Evolutionary conservation across 1,140 invertebrate species (phyloP), one percentile per base, ranked within the genome.

Genomic region (Anthonomus grandis): DNA sequence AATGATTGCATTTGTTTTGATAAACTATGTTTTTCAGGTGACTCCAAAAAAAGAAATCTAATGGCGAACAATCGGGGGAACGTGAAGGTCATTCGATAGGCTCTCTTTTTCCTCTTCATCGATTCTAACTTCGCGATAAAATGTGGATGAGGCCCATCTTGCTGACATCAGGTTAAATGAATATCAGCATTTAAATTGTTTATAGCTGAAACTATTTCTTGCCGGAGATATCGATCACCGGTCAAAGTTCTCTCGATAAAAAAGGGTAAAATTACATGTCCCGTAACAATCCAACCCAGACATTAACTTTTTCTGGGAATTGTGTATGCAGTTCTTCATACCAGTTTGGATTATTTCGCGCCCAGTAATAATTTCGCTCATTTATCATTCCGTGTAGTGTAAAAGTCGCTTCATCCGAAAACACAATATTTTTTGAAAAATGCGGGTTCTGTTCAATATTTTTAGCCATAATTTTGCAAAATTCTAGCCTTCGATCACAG

Each of bases 321-420:
- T 44, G 41, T 44, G 41, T 44, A 44, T 44, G 10, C 17, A 44
- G 41, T 17, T 44, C 41, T 44, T 3, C 41, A 44, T 44, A 44
- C 41, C 21, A 44, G 36, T 38, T 38, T 38, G 41, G 41, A 22
- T 44, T 44, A 13, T 44, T 10, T 17, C 38, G 12, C 17, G 19
- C 41, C 41, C n/a, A n/a, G n/a, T n/a, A 17, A 9, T 39, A 9
- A 2, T 13, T 39, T 18, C 37, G 37, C 15, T 17, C 15, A 39
- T 8, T 1, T 17, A 39, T n/a, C n/a, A n/a, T n/a, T n/a, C n/a
- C n/a, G n/a, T n/a, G 19, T 39, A 39, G 10, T 39, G 37, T 39
- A 17, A 17, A n/a, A n/a, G n/a, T n/a, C n/a, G n/a, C n/a, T n/a
- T n/a, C n/a, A n/a, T n/a, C n/a, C n/a, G n/a, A n/a, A n/a, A n/a